phyloP scores from a whole-genome alignment of 1,140 invertebrate species.

The Planococcus citri region DNA sequence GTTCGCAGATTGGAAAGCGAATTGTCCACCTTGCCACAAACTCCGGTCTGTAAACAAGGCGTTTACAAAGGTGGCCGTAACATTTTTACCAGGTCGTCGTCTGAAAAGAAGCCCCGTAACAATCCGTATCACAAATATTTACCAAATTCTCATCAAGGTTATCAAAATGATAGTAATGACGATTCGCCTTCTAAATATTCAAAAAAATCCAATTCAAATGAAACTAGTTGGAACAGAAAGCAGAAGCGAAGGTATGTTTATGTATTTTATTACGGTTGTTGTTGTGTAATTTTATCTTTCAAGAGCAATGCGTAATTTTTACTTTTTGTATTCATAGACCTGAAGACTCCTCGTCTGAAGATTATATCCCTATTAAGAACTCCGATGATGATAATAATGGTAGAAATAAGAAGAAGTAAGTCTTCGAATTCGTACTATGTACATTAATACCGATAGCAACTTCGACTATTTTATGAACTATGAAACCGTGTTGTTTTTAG shows the following conservation, averaged over 20 bases:
- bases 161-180: neutral
- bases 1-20: neutral
- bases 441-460: no score
- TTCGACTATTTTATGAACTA: no score
- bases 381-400: neutral
- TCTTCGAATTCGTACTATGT: no score
- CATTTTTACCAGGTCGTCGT: neutral
- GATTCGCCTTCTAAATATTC: neutral
- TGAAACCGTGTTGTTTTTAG: no score
- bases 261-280: no score
- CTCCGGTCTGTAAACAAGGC: neutral
- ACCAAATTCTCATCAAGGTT: neutral
- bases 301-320: neutral
- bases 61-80: slow-evolving; percentile 7
- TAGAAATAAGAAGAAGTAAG: neutral
- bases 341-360: neutral
- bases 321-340: neutral
- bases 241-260: neutral
- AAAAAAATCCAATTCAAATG: neutral
- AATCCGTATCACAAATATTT: neutral
- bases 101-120: neutral
- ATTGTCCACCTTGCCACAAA: neutral
- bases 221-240: neutral
- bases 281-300: no score
- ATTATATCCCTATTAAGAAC: neutral